Evolutionary conservation across 2,797 vertebrate species (phyloP), one percentile per base, ranked within the genome.

Genomic region (Macropus fuliginosus): DNA sequence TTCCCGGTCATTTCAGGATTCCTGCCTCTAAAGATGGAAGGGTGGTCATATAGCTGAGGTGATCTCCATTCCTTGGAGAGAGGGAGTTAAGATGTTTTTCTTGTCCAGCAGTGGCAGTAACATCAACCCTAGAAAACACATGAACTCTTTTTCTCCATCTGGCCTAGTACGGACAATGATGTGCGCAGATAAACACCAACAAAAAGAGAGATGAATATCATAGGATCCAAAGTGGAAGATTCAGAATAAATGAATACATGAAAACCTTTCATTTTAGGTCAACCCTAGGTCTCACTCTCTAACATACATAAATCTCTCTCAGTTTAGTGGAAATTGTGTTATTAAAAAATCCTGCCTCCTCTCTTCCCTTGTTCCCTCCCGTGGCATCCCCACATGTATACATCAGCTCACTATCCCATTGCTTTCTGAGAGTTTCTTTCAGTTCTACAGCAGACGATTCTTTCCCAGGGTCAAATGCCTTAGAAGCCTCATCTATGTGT

Each of bases 51-150:
- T 50, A 87, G 74, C 40, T 87, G 74, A 87, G 74, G 74, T 87
- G 74, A 50, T 87, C 74, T 87, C 74, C 74, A 87, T 87, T 87
- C 74, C 74, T 87, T 87, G 40, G 74, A 87, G 74, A 87, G 66
- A 81, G n/a, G 74, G 74, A 87, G 40, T 27, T 87, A 87, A 46
- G 74, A 87, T 87, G 74, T 87, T 87, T 87, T 87, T 27, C 74
- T 87, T 87, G 74, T 87, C 74, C 21, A 4, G 74, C 40, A 87
- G 74, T 87, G 40, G 74, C 74, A 87, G 74, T 87, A 87, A 50
- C 40, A 87, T 87, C 74, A 87, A 9, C 74, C 74, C 40, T 87
- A 87, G 74, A 87, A 87, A 87, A 87, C 74, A 87, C 74, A 87
- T 87, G 74, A 87, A 87, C 40, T 87, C 74, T 87, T 87, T 87